These are phyloP conservation scores for Delphinapterus leucas DNA, from an alignment of 2,113 vertebrate genomes.

Conservation along the genomic window DNA sequence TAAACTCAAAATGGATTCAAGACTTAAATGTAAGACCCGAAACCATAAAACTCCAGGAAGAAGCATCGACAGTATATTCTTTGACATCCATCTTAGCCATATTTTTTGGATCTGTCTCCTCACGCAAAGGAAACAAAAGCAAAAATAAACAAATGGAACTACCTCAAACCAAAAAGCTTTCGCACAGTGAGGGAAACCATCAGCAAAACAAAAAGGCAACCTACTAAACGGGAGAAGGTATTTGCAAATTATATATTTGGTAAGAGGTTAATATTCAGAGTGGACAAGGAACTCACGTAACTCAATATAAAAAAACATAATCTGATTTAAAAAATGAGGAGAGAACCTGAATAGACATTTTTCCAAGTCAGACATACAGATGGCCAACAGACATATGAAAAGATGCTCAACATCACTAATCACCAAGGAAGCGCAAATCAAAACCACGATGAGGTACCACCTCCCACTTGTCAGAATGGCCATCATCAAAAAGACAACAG, in stretches of 20 bases:
- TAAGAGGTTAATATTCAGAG: background rate
- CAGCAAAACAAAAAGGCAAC: background rate
- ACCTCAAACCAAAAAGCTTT: background rate
- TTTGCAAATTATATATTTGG: background rate
- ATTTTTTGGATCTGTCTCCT: background rate
- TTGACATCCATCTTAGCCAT: background rate
- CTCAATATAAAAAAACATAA: background rate
- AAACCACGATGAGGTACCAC: background rate
- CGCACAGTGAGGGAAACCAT: background rate
- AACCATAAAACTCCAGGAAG: background rate
- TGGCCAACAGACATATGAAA: background rate
- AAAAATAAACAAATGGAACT: background rate
- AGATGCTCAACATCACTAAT: background rate
- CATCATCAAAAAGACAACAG: background rate
- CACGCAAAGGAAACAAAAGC: background rate
- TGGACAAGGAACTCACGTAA: background rate
- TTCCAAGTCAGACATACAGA: background rate
- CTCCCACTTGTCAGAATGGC: background rate
- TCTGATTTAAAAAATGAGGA: background rate
- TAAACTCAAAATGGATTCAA: background rate
- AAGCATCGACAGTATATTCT: background rate
- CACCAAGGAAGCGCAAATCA: no score
- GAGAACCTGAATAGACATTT: background rate
- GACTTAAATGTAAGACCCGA: background rate
- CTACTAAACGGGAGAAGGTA: background rate